Evolutionary conservation across 2,797 vertebrate genomes (phyloP).

Genomic region (Phataginus tricuspis): DNA sequence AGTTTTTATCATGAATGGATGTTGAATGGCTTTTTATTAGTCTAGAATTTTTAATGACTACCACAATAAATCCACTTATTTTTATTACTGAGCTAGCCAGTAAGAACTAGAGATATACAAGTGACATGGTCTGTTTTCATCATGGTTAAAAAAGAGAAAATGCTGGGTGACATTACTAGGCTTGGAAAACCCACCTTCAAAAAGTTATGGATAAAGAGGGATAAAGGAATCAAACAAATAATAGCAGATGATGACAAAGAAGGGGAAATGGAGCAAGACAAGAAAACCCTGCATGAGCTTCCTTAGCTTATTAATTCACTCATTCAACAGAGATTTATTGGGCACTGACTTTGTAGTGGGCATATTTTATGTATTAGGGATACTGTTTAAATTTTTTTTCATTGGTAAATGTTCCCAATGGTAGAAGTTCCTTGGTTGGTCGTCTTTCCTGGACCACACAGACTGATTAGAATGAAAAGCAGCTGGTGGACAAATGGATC

Average conservation of each 20-base stretch:
- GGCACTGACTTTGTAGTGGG: neutral
- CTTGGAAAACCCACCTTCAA: neutral
- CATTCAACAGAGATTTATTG: neutral
- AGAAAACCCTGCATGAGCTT: neutral
- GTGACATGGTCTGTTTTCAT: neutral
- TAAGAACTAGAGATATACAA: neutral
- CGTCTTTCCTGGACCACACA: neutral
- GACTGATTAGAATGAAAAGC: neutral
- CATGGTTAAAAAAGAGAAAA: neutral
- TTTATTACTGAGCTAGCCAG: neutral
- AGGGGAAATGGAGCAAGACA: neutral
- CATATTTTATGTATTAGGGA: neutral
- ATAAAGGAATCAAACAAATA: neutral
- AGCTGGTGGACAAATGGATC: neutral
- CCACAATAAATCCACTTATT: neutral
- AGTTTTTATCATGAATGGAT: too few species aligned
- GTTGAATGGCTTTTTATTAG: neutral
- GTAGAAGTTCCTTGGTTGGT: neutral
- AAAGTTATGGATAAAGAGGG: neutral
- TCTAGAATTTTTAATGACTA: neutral
- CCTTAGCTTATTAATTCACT: neutral
- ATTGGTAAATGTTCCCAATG: too few species aligned
- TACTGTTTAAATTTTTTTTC: neutral
- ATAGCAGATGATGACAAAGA: neutral
- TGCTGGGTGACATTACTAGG: neutral